These are phyloP conservation scores for Dendrocopos noguchii DNA, from an alignment of 2,113 vertebrate species.

Conservation along the genomic window DNA sequence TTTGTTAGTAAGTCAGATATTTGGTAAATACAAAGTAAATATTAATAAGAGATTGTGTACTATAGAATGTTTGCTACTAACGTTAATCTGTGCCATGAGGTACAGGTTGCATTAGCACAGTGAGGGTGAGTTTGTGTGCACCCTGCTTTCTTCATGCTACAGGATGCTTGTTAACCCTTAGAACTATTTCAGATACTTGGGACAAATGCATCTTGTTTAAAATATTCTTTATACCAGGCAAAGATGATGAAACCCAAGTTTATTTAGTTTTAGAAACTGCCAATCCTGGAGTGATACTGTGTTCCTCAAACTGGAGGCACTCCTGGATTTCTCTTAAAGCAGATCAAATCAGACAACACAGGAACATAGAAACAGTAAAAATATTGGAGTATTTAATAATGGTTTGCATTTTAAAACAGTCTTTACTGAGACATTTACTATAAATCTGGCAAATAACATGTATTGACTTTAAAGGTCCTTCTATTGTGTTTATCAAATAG, in stretches of 20 bases:
- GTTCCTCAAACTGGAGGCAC: not conserved
- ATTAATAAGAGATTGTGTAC: not conserved
- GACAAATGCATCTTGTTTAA: not conserved
- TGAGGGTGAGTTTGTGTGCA: not conserved
- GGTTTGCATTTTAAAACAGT: conserved; percentile 33
- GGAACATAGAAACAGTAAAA: not conserved
- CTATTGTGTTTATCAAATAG: conserved; percentile 60
- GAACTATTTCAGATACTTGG: not conserved
- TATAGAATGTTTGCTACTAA: not conserved
- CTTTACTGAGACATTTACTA: conserved; percentile 33
- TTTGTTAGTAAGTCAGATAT: not conserved
- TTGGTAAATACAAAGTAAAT: not conserved
- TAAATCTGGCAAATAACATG: not conserved
- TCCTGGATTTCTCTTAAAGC: not conserved
- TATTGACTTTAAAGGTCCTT: conserved; percentile 38
- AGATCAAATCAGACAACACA: not conserved
- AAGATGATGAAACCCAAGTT: not conserved
- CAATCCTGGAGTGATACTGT: not conserved
- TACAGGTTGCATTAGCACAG: not conserved
- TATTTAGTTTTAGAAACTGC: not conserved
- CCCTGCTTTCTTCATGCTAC: not conserved
- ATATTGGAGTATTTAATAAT: not conserved
- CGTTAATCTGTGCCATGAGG: not conserved
- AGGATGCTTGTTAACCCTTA: not conserved
- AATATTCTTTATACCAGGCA: not conserved